phyloP scores from a whole-genome alignment of 2,113 vertebrate genomes.

The Seriola dumerili region DNA sequence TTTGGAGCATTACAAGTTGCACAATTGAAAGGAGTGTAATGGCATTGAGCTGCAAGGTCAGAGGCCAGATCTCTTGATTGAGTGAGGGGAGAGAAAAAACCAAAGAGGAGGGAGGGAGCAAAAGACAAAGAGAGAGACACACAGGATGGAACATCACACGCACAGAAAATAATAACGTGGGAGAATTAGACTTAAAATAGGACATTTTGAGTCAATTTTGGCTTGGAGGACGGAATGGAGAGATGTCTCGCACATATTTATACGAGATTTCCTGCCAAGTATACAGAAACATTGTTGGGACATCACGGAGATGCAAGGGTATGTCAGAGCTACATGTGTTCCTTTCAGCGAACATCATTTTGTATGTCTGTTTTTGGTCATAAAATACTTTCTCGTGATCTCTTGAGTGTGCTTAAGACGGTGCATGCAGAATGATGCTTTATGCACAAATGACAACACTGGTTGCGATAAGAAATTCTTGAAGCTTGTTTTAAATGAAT shows the following conservation, averaged over 20 bases:
- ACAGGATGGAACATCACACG: neutral
- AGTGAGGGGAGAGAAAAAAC: conserved; percentile 21
- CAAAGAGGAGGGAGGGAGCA: conserved; percentile 31
- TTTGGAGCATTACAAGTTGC: conserved; percentile 30
- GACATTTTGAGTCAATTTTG: conserved; percentile 8
- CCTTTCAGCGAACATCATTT: conserved; percentile 19
- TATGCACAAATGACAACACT: neutral
- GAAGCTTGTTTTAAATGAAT: conserved; percentile 14
- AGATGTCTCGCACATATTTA: conserved; percentile 43
- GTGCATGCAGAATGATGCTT: conserved; percentile 6
- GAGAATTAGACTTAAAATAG: conserved; percentile 14
- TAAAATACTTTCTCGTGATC: neutral
- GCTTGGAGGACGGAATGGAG: conserved; percentile 33
- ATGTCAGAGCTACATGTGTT: conserved; percentile 37
- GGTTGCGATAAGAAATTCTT: conserved; percentile 18
- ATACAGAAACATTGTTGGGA: conserved; percentile 32
- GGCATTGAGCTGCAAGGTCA: conserved; percentile 66
- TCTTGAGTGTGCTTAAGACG: neutral
- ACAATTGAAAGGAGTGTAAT: conserved; percentile 69
- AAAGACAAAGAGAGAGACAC: conserved; percentile 20
- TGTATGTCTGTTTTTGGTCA: conserved; percentile 26
- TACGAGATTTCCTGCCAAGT: conserved; percentile 45
- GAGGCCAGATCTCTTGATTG: conserved; percentile 69
- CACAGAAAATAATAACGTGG: neutral
- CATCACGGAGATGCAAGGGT: conserved; percentile 43